Evolutionary conservation across 2,888 invertebrate genomes (phyloP).

Genomic region (Campaea margaritaria): DNA sequence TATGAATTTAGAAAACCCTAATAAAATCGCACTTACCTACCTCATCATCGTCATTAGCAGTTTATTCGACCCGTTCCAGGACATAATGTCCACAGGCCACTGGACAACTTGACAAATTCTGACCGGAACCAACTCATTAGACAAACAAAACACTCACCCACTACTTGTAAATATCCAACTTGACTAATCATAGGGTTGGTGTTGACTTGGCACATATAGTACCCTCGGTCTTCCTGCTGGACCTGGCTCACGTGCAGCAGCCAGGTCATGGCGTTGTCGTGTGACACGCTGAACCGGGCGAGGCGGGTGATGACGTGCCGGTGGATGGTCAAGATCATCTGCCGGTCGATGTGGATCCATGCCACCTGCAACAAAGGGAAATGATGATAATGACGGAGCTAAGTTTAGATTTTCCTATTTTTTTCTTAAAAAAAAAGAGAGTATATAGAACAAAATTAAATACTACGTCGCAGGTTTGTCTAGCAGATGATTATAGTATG

Average conservation of each 20-base stretch:
- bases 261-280: conserved; percentile 97
- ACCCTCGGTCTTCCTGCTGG: conserved; percentile 95
- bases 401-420: too few relatives aligned
- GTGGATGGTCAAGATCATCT: conserved; percentile 97
- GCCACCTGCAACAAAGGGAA: conserved; percentile 88
- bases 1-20: too few relatives aligned
- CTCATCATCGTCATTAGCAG: too few relatives aligned
- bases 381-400: not conserved
- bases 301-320: conserved; percentile 95
- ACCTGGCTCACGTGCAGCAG: conserved; percentile 95
- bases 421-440: too few relatives aligned
- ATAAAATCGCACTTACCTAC: too few relatives aligned
- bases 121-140: not conserved
- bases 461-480: too few relatives aligned
- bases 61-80: too few relatives aligned
- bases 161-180: conserved; percentile 96
- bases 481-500: too few relatives aligned
- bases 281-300: conserved; percentile 95
- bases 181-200: conserved; percentile 98
- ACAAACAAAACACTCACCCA: conserved; percentile 87
- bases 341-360: conserved; percentile 97
- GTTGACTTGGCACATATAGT: conserved; percentile 96
- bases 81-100: too few relatives aligned
- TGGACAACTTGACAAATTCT: too few relatives aligned
- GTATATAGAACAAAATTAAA: too few relatives aligned